Evolutionary conservation across 1,140 invertebrate genomes (phyloP).

Genomic region (Brachystomella parvula): DNA sequence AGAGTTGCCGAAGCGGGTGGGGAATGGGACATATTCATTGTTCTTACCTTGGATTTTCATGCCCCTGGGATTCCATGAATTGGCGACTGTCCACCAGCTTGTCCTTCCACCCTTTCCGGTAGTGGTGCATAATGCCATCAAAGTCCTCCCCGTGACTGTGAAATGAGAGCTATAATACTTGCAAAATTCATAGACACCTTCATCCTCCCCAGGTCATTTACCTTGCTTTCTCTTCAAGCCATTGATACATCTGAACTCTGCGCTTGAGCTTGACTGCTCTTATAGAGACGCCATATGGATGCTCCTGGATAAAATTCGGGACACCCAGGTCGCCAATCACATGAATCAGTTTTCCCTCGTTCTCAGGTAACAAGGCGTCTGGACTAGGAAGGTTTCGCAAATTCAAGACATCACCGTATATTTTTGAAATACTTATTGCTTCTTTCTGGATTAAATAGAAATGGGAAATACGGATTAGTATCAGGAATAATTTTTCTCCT

Average conservation of each 20-base stretch:
- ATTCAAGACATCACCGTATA: conserved; percentile 60
- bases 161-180: neutral
- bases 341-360: conserved; percentile 67
- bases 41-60: conserved; percentile 63
- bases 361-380: conserved; percentile 51
- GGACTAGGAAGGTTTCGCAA: conserved; percentile 50
- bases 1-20: neutral
- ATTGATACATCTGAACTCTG: conserved; percentile 83
- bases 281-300: conserved; percentile 67
- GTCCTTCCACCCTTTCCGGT: conserved; percentile 71
- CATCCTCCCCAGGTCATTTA: conserved; percentile 38
- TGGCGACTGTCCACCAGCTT: conserved; percentile 65
- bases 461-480: neutral
- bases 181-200: neutral
- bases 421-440: conserved; percentile 60
- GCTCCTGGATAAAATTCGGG: conserved; percentile 70
- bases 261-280: conserved; percentile 63
- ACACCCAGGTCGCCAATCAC: conserved; percentile 61
- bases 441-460: conserved; percentile 49
- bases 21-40: neutral
- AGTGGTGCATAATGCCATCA: conserved; percentile 40
- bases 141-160: neutral
- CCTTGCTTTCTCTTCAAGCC: conserved; percentile 66
- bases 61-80: conserved; percentile 63
- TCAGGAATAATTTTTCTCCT: neutral